Base-by-base conservation (phyloP, 2,888 invertebrate species). In the Nephrotoma flavescens region DNA sequence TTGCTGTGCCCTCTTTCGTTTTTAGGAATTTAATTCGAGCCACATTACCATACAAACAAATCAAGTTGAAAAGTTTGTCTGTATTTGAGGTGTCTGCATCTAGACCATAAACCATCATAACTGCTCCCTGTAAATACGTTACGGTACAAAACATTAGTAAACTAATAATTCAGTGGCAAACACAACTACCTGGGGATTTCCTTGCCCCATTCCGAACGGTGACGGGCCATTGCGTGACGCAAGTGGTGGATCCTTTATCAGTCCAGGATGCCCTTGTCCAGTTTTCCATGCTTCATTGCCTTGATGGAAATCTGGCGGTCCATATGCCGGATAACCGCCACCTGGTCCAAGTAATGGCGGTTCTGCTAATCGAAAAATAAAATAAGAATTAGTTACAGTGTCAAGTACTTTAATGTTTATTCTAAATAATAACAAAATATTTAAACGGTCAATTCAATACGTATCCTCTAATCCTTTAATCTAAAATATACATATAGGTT, bases 1-100 rank as follows among this genome's bases (percentile, higher is more conserved):
- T 99, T 85, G 99, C 99, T 87, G 99, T 98, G 88, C 99, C 99
- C 90, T 98, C 98, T 93, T 99, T 99, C 88, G 98, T 98, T 93
- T 98, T 98, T 92, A 99, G 93, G 93, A 99, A 99, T 93, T 99
- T 99, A 91, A 99, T 93, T 96, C 42, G 84, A 89, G 97, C 96
- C 88, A 99, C 98, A 92, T 99, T 99, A 89, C 99, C 99, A 92
- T 99, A 99, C 88, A 99, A 94, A 92, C 99, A 99, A 93, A 99
- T 97, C 89, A 99, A 93, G 93, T 99, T 99, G 94, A 99, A 99
- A 88, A 99, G 94, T 90, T 96, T 95, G 91, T 99, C 98, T 88
- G 98, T 97, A 92, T 99, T 99, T 91, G 98, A 96, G 89, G 97
- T 97, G 89, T 97, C 95, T 87, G 96, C 96, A 91, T 98, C 97